Evolutionary conservation across 2,113 vertebrate genomes (phyloP), one percentile per base, ranked within the genome.

Genomic region (Xiphias gladius): DNA sequence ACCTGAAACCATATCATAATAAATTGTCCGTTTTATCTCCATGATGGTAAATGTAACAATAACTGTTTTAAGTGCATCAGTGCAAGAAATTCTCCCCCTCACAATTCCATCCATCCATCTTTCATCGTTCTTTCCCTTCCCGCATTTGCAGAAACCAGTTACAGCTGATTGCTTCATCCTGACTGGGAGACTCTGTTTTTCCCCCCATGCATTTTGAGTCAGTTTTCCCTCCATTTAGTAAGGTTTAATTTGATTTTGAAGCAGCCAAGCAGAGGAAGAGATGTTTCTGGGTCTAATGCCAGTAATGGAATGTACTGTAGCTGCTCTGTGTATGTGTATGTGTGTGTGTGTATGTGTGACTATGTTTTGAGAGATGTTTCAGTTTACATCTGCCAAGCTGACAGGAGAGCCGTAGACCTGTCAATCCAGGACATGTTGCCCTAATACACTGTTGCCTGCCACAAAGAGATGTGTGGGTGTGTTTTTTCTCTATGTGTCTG

Each of bases 221-320:
- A 1, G 52, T 75, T 64, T 69, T 24, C 22, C 30, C 10, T 6
- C 20, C 78, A 39, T 84, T 87, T 65, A 24, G 10, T 50, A 10
- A 28, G 30, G n/a, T 82, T 74, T 85, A 88, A 89, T 88, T 88
- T 63, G 68, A 85, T 83, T 84, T 72, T 37, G 52, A 48, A 84
- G 73, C 79, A 67, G 80, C 59, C 14, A 16, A 83, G 78, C 66
- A 48, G 64, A 87, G 52, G 80, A 64, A 61, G 22, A 65, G 58
- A 78, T 46, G 48, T n/a, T 54, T 80, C 67, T 75, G 69, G 37
- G 35, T 74, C 30, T 32, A 64, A 52, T 62, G 57, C 50, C 69
- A 69, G 68, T 57, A 77, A 79, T 68, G 48, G 35, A 85, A 76
- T 76, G 76, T 32, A 28, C 14, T 57, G 30, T n/a, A 30, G 30